Evolutionary conservation across 2,888 invertebrate species (phyloP).

Genomic region (Campoletis raptor): DNA sequence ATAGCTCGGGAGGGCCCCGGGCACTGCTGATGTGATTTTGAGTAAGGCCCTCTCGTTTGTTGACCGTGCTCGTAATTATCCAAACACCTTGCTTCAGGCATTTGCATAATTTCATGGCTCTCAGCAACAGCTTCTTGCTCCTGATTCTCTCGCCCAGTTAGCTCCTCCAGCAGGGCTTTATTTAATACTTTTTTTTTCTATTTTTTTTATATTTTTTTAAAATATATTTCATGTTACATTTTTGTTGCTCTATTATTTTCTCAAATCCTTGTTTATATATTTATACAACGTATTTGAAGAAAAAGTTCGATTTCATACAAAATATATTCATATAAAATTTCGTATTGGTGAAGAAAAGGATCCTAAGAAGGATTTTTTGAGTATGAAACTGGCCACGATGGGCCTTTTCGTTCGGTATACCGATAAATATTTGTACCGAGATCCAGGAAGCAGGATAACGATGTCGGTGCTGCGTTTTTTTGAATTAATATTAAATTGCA

Average conservation of each 20-base stretch:
- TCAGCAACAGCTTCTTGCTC: conserved; percentile 68
- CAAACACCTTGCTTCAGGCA: conserved; percentile 80
- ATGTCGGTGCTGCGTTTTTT: conserved; percentile 43
- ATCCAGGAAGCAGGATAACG: conserved; percentile 18
- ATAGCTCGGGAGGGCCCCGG: conserved; percentile 68
- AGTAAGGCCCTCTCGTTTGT: conserved; percentile 76
- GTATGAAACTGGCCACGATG: background rate
- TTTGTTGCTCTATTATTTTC: background rate
- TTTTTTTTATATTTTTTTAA: too few relatives aligned
- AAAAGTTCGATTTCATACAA: background rate
- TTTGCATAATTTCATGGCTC: conserved; percentile 81
- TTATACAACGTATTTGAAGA: background rate
- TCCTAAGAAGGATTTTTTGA: background rate
- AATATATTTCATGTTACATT: too few relatives aligned
- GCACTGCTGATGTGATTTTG: conserved; percentile 82
- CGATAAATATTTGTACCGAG: conserved; percentile 14
- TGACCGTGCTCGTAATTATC: conserved; percentile 79
- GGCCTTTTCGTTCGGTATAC: background rate
- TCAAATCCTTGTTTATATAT: background rate
- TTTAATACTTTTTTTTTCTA: conserved; percentile 5
- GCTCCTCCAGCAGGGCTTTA: conserved; percentile 1
- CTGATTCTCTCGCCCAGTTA: conserved; percentile 48
- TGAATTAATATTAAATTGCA: conserved; percentile 63
- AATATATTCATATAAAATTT: too few relatives aligned
- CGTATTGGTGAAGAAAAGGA: background rate